Percentiles rank a stretch among this genome's conserved stretches.
Conservation (phyloP, 2,113 vertebrate species). For the Platanista minor region DNA sequence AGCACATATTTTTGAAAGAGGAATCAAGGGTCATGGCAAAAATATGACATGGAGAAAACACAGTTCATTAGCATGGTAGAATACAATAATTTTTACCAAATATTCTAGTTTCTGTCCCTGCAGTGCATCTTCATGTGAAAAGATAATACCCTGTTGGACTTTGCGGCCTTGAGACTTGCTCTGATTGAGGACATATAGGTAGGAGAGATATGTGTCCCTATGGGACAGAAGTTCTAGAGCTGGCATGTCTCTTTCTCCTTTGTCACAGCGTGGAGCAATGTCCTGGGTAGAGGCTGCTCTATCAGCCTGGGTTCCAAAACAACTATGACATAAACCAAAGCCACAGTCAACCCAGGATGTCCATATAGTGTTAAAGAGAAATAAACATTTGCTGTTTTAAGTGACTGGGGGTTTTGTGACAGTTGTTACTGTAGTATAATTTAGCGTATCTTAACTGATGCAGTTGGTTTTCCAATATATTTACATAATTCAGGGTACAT, state of each 20-base stretch:
- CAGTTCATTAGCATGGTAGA: not conserved
- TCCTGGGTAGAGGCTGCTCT: not conserved
- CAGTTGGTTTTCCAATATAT: not conserved
- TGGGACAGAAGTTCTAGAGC: not conserved
- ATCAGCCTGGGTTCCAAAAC: not conserved
- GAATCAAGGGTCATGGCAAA: constrained; percentile 34
- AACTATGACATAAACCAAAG: not conserved
- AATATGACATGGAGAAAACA: constrained; percentile 41
- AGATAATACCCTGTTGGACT: not conserved
- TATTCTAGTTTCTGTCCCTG: not conserved
- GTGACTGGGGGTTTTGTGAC: not conserved
- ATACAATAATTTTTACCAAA: not conserved
- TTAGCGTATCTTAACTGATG: not conserved
- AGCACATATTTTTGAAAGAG: constrained; percentile 33
- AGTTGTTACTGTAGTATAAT: not conserved
- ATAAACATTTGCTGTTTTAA: not conserved
- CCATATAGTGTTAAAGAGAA: not conserved
- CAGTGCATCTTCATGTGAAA: not conserved
- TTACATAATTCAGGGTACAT: not conserved
- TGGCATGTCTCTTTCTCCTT: not conserved
- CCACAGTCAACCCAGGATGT: not conserved
- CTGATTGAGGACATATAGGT: not conserved
- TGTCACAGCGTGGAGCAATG: not conserved
- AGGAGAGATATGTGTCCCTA: not conserved
- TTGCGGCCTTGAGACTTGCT: not conserved